Evolutionary conservation across 64 coral and sea anemone species (phyloP), one percentile per base, ranked within the genome.

Genomic region (Montipora cactus): DNA sequence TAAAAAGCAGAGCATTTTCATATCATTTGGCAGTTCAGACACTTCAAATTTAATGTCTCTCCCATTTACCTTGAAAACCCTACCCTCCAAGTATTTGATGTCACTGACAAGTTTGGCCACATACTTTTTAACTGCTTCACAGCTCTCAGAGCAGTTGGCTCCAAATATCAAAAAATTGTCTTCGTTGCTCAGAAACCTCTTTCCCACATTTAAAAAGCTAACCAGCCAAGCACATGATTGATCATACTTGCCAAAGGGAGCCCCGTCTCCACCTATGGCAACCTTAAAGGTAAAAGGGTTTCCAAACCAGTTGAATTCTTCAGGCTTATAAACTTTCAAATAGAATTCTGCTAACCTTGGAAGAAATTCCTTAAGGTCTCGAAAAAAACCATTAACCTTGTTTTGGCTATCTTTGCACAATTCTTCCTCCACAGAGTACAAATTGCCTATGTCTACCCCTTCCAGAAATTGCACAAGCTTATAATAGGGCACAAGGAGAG

Each of bases 371-470:
- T 52, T 89, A 89, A 95, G 75, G 61, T 90, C 77, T n/a, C 68
- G 44, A 78, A 68, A 90, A 91, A 64, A 83, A 71, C 89, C 89
- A 48, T 87, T 91, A 10, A 91, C 89, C 64, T 86, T 91, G 22
- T 95, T 74, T 70, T 87, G 89, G 37, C 83, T 49, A 91, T 95
- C 89, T 61, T 19, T 19, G 77, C 94, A 91, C 74, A 95, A 91
- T 8, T 64, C 57, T 67, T 91, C 89, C 37, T 59, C 25, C 75
- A 95, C 88, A 91, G 82, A 91, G 75, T 91, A 81, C 57, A 95
- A 58, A 69, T 89, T 95, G 72, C 94, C 94, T 78, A 91, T 81
- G 90, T 95, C 88, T 91, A 95, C 91, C 87, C 79, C 71, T 70
- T 81, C 79, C 52, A 91, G 84, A 90, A 83, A 75, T 58, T 80